Evolutionary conservation across 1,140 invertebrate genomes (phyloP), one percentile per base, ranked within the genome.

Genomic region (Solenopsis invicta): DNA sequence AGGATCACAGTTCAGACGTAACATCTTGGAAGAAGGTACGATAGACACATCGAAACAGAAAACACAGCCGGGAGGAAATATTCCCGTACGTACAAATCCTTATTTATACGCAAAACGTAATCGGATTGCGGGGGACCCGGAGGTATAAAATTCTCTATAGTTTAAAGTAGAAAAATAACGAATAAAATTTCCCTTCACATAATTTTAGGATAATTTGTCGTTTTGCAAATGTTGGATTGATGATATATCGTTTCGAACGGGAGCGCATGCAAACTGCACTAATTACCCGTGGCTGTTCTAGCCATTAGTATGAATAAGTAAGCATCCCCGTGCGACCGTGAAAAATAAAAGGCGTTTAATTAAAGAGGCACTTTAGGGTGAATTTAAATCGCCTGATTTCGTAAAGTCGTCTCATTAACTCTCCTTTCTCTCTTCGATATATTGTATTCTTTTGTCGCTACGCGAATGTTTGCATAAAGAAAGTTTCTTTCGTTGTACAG

Each of bases 381-480:
- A 93, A 94, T 95, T 94, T 94, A 94, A 94, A 95, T 95, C 94
- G 91, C 93, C 93, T 94, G 91, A 95, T 95, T 95, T 94, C 76
- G 45, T 76, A 21, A 61, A 86, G 64, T 91, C 76, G 41, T 67
- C 62, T 87, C 45, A 45, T 62, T n/a, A 41, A 54, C 21, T 75
- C 48, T 34, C 34, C 29, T 29, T 29, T 56, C 29, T 59, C 85
- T 12, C 82, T 66, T 61, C 66, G 61, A 74, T 77, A 13, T 59
- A 59, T 34, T 34, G 16, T 8, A 12, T 61, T 48, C 24, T 16
- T 62, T 10, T 21, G 9, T 54, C n/a, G 45, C 71, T 64, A 45
- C 77, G 74, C 74, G 82, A 76, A 67, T 72, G 56, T 90, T 75
- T 72, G 80, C 56, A 81, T 29, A 74, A 69, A 56, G 67, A 85